Evolutionary conservation across 1,140 invertebrate species (phyloP).

Genomic region (Asobara japonica): DNA sequence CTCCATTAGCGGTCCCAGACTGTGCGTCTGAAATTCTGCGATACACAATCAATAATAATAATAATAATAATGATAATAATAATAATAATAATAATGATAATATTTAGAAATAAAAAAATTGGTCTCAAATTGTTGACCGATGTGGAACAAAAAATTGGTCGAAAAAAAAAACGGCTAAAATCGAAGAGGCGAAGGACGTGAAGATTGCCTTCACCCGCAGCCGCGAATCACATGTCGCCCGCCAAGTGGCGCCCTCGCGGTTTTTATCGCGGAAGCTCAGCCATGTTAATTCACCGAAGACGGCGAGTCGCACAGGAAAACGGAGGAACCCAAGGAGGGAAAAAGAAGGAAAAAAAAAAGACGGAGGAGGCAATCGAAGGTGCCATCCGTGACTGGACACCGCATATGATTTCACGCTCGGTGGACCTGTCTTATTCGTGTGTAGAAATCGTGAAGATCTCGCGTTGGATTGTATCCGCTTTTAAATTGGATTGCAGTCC

Average conservation of each 20-base stretch:
- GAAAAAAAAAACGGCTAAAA: neutral
- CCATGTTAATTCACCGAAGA: neutral
- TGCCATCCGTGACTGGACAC: slow-evolving; percentile 67
- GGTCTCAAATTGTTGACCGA: no score
- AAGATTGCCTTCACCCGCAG: neutral
- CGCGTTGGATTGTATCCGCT: slow-evolving; percentile 63
- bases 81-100: no score
- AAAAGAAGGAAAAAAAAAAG: slow-evolving; percentile 31
- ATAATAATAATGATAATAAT: no score
- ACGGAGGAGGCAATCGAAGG: slow-evolving; percentile 50
- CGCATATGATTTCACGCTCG: slow-evolving; percentile 67
- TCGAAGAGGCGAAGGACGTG: neutral
- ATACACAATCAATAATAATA: no score
- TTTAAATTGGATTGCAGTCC: slow-evolving; percentile 66
- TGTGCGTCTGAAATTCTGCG: no score
- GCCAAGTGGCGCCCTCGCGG: neutral
- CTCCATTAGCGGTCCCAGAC: no score
- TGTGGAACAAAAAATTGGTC: no score
- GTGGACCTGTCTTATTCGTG: slow-evolving; percentile 63
- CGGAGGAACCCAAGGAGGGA: neutral
- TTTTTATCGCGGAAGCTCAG: neutral
- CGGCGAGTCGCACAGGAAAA: slow-evolving; percentile 11
- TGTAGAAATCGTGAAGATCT: slow-evolving; percentile 69
- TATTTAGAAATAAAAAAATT: no score
- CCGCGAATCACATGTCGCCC: neutral